Conservation (phyloP, 2,797 vertebrate species). For the Siniperca obscura region DNA sequence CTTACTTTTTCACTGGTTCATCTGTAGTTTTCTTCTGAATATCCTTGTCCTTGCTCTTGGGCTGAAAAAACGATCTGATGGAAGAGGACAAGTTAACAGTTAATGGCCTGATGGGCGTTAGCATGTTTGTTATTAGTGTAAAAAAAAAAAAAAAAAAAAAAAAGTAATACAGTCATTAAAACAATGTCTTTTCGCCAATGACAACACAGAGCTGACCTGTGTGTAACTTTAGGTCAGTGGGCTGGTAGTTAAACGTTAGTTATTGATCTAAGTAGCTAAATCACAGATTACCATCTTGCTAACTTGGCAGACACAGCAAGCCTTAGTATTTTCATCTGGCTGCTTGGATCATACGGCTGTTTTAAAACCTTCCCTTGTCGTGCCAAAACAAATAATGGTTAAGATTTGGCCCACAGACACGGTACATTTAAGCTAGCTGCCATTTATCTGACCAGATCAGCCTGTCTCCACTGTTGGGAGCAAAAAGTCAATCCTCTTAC, state of each 20-base stretch:
- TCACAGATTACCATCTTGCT: not conserved
- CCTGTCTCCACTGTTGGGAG: not conserved
- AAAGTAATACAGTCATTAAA: not conserved
- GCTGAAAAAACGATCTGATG: conserved; percentile 85
- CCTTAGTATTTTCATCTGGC: not conserved
- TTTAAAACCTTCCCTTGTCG: not conserved
- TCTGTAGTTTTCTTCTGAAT: conserved; percentile 66
- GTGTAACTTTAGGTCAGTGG: not conserved
- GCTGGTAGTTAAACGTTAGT: too few relatives aligned
- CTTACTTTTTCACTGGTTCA: conserved; percentile 80
- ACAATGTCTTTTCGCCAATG: too few relatives aligned
- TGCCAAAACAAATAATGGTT: not conserved
- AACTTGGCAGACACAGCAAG: not conserved
- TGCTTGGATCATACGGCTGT: too few relatives aligned
- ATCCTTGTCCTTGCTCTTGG: conserved; percentile 75
- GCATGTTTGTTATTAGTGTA: not conserved
- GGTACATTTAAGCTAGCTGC: not conserved
- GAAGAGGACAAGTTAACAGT: not conserved
- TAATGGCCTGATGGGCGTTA: too few relatives aligned
- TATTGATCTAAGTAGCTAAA: too few relatives aligned
- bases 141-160: too few relatives aligned
- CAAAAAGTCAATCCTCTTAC: not conserved
- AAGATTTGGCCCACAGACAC: not conserved
- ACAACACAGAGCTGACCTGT: too few relatives aligned
- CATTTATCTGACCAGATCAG: not conserved